Percentiles rank a stretch among this genome's conserved stretches.
Evolutionary conservation across 2,888 invertebrate genomes (phyloP).

Genomic region (Chrysotoxum bicinctum): DNA sequence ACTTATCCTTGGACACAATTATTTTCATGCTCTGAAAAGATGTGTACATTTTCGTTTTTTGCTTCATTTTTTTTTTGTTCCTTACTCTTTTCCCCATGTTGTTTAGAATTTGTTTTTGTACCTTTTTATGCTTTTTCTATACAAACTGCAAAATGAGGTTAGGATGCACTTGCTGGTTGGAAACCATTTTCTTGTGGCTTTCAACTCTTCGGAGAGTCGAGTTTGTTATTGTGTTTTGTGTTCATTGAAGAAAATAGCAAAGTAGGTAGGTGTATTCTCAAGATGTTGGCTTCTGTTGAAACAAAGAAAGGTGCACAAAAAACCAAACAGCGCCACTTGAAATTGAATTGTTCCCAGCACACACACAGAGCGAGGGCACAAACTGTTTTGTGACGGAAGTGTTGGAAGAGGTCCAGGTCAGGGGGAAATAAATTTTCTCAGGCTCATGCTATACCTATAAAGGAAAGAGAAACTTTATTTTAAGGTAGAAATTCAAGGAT

Average conservation of each 20-base stretch:
- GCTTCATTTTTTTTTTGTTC: background rate
- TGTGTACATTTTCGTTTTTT: conserved; percentile 50
- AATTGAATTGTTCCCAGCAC: conserved; percentile 53
- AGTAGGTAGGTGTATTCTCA: conserved; percentile 40
- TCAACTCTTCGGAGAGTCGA: conserved; percentile 34
- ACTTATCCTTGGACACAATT: conserved; percentile 67
- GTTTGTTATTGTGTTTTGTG: conserved; percentile 60
- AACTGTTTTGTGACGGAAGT: conserved; percentile 21
- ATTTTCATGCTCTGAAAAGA: conserved; percentile 59
- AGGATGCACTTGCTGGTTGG: conserved; percentile 54
- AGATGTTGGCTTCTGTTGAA: conserved; percentile 54
- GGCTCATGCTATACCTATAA: background rate
- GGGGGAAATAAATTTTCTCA: conserved; percentile 14
- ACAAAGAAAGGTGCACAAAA: conserved; percentile 52
- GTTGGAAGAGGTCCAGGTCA: conserved; percentile 34
- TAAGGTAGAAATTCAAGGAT: conserved; percentile 5
- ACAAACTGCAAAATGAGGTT: conserved; percentile 56
- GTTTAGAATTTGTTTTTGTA: conserved; percentile 16
- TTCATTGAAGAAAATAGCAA: conserved; percentile 48
- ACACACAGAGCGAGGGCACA: background rate
- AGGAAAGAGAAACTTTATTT: conserved; percentile 7
- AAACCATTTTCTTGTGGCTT: conserved; percentile 54
- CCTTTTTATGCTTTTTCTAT: conserved; percentile 31
- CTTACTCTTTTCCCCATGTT: background rate
- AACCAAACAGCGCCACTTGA: conserved; percentile 58